Conservation (phyloP, 2,113 vertebrate species). For the Phylloscopus trochiloides region DNA sequence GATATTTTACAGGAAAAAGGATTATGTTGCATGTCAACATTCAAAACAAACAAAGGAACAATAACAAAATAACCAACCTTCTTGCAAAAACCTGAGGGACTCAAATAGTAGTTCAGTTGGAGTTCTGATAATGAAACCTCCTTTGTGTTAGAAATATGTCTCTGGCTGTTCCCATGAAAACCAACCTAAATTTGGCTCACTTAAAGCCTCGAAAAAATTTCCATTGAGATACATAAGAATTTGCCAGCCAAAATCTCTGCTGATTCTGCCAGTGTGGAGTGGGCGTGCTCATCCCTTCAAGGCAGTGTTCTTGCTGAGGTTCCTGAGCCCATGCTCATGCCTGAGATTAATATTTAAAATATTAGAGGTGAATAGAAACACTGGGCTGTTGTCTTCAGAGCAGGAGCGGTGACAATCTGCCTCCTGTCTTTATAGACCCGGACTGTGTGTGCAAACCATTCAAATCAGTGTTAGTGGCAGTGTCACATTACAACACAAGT, state of each 20-base stretch:
- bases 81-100: neutral
- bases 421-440: neutral
- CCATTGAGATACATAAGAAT: neutral
- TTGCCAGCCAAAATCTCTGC: neutral
- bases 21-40: neutral
- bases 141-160: neutral
- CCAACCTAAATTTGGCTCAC: neutral
- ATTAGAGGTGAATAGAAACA: neutral
- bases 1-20: neutral
- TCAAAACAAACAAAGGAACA: neutral
- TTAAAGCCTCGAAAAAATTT: neutral
- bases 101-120: neutral
- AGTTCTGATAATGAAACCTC: neutral
- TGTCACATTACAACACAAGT: neutral
- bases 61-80: neutral
- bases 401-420: neutral
- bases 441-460: neutral
- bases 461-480: neutral
- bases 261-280: neutral
- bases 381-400: neutral
- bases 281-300: neutral
- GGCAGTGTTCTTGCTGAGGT: neutral
- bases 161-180: conserved; percentile 10
- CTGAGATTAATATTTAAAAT: neutral
- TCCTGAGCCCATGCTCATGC: neutral